Evolutionary conservation across 2,797 vertebrate genomes (phyloP), one percentile per base, ranked within the genome.

Genomic region (Enteromius treurensis): DNA sequence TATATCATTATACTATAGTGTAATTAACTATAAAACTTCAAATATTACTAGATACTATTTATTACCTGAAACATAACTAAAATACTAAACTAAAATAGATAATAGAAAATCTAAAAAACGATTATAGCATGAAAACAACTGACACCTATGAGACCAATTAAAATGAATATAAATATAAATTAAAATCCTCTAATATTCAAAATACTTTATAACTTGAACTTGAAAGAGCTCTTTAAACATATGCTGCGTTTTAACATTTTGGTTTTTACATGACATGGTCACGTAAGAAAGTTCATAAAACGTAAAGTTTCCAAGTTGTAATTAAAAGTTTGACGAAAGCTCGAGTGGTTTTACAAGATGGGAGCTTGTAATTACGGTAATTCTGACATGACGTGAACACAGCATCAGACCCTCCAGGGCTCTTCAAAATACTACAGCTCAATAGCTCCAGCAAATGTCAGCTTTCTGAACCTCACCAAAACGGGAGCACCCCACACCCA

Each of bases 281-380:
- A 58, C 7, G 1, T 9, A 40, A 37, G 73, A 55, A 11, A 23
- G 21, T 40, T 15, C 11, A 58, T 76, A 17, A 58, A 76, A 58
- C 58, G 4, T 6, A 23, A 32, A 55, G 21, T 55, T 55, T 75
- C 32, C 51, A 55, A 58, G 21, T 37, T 15, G 32, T 55, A 37
- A 75, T 75, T 75, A 55, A 55, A 58, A 55, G 73, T 58, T 76
- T 76, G 34, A 40, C 21, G 2, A 58, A 76, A 21, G 9, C 3
- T 32, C 13, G 13, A 75, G 73, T 7, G 13, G 73, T 75, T 58
- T 75, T 58, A 58, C 49, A 75, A 55, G 73, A 37, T 51, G 13
- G 19, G 49, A 75, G 55, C 73, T 75, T 58, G 73, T 75, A 75
- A 75, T 58, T 58, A 75, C 7, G 51, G 32, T 37, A 23, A 37